Evolutionary conservation across 2,797 vertebrate genomes (phyloP), one percentile per base, ranked within the genome.

Genomic region (Fundulus diaphanus): DNA sequence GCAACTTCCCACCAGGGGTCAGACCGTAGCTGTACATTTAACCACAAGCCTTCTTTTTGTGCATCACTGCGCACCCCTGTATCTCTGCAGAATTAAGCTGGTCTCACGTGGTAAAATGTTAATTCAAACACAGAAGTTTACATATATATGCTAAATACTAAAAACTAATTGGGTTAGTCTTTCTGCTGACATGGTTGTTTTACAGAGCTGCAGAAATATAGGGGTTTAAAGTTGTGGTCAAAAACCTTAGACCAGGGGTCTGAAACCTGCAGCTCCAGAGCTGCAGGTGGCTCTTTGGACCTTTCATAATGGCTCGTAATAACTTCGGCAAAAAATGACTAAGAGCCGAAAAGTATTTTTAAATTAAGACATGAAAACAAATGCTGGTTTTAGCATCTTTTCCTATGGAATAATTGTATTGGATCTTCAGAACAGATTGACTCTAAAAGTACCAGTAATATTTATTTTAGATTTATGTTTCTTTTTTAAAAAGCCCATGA

Each of bases 1-100:
- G 1, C 5, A 66, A 33, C 0, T 63, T 3, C 2, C 42, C 91
- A 84, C 54, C 54, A 89, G 89, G 82, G 85, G 88, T 73, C 90
- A 80, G 69, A 72, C 31, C 24, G 42, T 71, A 87, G 79, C 78
- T 15, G 42, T 11, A 11, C 22, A 24, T 9, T 27, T 15, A 77
- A 69, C 57, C 16, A 20, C 31, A 33, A n/a, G 2, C 5, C 35
- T 8, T 6, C 33, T 46, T 20, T 49, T 2, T 22, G 12, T 2
- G 42, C 46, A 40, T 35, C 31, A 61, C 13, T 29, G 24, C 31
- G 29, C 8, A 24, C 16, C 7, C 31, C 11, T n/a, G 51, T 18
- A 6, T 24, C 59, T 63, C 29, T 8, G 33, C 20, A 7, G 16
- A 31, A 7, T 11, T 63, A 8, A 22, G 16, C 37, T 20, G 33